These are phyloP conservation scores for Habropoda laboriosa DNA, from an alignment of 1,140 invertebrate genomes.

Conservation along the genomic window DNA sequence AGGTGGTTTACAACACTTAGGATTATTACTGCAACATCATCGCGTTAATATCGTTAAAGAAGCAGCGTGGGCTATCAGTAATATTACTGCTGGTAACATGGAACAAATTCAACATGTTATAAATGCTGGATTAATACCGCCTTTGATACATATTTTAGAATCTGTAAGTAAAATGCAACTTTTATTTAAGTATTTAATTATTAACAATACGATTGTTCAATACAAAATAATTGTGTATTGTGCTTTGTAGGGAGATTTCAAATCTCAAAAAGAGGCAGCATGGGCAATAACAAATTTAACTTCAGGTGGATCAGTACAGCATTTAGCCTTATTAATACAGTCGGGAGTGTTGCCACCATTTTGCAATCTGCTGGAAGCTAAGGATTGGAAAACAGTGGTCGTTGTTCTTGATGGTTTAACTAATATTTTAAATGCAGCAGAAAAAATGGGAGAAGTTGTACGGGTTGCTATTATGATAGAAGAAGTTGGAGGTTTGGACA, in stretches of 20 bases:
- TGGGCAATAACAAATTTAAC: conserved; percentile 93
- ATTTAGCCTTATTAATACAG: conserved; percentile 86
- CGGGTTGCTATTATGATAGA: conserved; percentile 84
- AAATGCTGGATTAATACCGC: conserved; percentile 86
- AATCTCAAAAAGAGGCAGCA: conserved; percentile 90
- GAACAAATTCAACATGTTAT: conserved; percentile 90
- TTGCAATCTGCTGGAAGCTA: conserved; percentile 82
- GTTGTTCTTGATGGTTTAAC: conserved; percentile 85
- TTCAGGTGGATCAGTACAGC: conserved; percentile 87
- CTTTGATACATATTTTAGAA: conserved; percentile 87
- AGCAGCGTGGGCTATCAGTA: conserved; percentile 92
- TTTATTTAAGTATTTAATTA: conserved; percentile 84
- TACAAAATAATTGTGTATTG: conserved; percentile 40
- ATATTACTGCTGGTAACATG: conserved; percentile 90
- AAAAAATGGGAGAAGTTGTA: conserved; percentile 82
- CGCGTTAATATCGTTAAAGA: conserved; percentile 88
- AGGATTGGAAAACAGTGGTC: conserved; percentile 84
- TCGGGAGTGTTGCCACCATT: conserved; percentile 81
- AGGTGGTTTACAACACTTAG: conserved; percentile 89
- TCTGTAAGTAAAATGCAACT: conserved; percentile 80
- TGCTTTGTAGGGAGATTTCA: conserved; percentile 86
- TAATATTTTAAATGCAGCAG: conserved; percentile 84
- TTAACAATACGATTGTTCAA: neutral
- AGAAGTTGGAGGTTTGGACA: conserved; percentile 87
- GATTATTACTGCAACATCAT: conserved; percentile 89